Conservation (phyloP, 2,113 vertebrate genomes). For the Myrmecophaga tridactyla region DNA sequence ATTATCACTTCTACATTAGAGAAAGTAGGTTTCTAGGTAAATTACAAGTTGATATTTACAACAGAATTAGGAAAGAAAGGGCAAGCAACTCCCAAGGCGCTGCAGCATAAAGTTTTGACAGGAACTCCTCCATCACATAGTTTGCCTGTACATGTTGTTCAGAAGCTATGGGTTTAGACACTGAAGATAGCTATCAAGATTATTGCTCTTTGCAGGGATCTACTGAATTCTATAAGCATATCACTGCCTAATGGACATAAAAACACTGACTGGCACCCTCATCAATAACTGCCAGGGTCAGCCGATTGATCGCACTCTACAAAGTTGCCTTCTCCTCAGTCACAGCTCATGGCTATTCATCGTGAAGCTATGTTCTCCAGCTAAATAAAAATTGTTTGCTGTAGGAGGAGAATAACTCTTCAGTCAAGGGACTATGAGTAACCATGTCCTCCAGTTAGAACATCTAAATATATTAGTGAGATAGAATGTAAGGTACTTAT, state of each 20-base stretch:
- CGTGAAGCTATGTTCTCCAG: neutral
- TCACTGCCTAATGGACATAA: neutral
- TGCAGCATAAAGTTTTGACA: neutral
- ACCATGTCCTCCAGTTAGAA: neutral
- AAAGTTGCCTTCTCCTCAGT: neutral
- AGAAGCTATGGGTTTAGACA: neutral
- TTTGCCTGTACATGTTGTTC: neutral
- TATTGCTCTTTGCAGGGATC: neutral
- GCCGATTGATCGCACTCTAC: neutral
- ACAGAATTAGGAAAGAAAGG: neutral
- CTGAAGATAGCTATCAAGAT: neutral
- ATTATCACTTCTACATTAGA: neutral
- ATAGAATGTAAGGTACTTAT: neutral
- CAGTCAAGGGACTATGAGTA: neutral
- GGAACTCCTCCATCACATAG: neutral
- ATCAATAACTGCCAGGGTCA: neutral
- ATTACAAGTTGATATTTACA: neutral
- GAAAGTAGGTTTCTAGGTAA: neutral
- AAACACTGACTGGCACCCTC: neutral
- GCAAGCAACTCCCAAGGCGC: neutral
- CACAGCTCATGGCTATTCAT: neutral
- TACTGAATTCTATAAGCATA: neutral
- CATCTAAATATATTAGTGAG: neutral
- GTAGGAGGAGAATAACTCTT: neutral
- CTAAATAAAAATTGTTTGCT: neutral